Conservation (phyloP, 2,888 invertebrate species). For the Amblyjoppa fuscipennis region DNA sequence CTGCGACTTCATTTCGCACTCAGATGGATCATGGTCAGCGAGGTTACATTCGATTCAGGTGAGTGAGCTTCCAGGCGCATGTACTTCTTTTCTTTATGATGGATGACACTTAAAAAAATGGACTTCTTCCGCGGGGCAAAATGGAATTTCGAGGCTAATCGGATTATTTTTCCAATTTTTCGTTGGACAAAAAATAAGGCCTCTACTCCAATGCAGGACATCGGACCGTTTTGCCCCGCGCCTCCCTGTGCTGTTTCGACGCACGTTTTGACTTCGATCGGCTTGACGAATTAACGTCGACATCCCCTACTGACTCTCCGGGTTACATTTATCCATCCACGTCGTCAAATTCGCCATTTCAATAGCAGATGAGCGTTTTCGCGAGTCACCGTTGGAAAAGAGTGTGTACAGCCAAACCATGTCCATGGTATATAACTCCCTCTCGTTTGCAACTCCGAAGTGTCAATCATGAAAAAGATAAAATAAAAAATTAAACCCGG, state of each 20-base stretch:
- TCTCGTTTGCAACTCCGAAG: slow-evolving; percentile 68
- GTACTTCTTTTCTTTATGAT: background rate
- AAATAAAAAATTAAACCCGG: slow-evolving; percentile 69
- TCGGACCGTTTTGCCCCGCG: background rate
- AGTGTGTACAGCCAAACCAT: background rate
- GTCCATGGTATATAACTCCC: slow-evolving; percentile 43
- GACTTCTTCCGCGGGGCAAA: background rate
- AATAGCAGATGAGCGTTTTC: slow-evolving; percentile 55
- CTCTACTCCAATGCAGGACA: background rate
- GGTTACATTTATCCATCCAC: slow-evolving; percentile 37
- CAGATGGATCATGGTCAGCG: slow-evolving; percentile 95
- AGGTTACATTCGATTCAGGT: slow-evolving; percentile 94
- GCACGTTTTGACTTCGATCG: slow-evolving; percentile 24
- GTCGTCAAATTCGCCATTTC: slow-evolving; percentile 66
- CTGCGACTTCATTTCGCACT: slow-evolving; percentile 92
- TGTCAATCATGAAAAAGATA: slow-evolving; percentile 79
- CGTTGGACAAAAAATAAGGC: background rate
- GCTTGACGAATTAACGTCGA: slow-evolving; percentile 53
- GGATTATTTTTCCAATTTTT: background rate
- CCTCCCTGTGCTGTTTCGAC: background rate
- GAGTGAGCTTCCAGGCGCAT: slow-evolving; percentile 75
- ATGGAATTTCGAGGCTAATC: background rate
- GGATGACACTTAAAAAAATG: background rate
- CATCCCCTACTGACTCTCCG: slow-evolving; percentile 23
- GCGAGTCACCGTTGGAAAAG: background rate